A percentile compares a stretch with the other conserved stretches of the same genome.
Evolutionary conservation across 1,140 invertebrate species (phyloP).

Genomic region (Camponotus floridanus): DNA sequence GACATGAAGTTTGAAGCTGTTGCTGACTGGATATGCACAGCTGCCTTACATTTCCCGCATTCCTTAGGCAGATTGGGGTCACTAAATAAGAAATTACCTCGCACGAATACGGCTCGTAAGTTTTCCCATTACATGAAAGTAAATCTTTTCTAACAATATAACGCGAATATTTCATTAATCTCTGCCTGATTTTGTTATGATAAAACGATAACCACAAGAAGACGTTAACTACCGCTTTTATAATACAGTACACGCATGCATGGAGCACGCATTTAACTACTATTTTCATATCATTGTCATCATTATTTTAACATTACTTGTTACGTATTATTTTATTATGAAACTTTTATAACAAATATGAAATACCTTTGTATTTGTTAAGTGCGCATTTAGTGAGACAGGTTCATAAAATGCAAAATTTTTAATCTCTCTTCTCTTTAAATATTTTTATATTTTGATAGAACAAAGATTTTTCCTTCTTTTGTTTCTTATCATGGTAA

Average conservation of each 20-base stretch:
- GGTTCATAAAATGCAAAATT: neutral
- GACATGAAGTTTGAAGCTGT: constrained; percentile 69
- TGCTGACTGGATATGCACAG: constrained; percentile 63
- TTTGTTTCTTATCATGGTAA: neutral
- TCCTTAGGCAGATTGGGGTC: constrained; percentile 46
- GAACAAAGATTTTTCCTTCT: neutral
- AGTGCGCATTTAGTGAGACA: neutral
- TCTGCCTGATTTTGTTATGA: constrained; percentile 26
- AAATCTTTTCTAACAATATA: constrained; percentile 34
- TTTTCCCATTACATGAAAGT: constrained; percentile 33
- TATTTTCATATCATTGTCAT: constrained; percentile 11
- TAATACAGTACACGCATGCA: neutral
- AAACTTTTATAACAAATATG: neutral
- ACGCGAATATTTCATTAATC: constrained; percentile 50
- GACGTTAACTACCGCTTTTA: neutral
- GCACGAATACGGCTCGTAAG: constrained; percentile 15
- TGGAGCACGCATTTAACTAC: neutral
- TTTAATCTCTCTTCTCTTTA: neutral
- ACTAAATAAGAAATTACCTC: constrained; percentile 56
- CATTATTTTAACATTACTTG: neutral
- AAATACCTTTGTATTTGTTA: neutral
- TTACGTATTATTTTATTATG: neutral
- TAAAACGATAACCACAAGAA: constrained; percentile 24
- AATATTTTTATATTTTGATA: neutral
- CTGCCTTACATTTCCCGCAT: constrained; percentile 56